Conservation (phyloP, 2,113 vertebrate species). For the Psittacula cyanocephala region DNA sequence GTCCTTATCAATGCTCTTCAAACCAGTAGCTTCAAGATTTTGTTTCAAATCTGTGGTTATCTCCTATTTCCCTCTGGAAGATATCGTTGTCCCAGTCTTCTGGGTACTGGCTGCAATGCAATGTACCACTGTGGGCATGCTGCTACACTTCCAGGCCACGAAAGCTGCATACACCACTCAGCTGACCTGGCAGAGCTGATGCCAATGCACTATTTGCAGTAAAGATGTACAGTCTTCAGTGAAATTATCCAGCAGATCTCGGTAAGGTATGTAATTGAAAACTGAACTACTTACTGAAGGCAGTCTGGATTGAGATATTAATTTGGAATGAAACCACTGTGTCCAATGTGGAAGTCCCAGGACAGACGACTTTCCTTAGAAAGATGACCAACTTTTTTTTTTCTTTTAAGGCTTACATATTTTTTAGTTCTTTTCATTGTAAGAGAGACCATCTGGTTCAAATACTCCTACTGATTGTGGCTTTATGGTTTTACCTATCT, state of each 20-base stretch:
- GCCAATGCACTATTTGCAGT: neutral
- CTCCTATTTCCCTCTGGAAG: neutral
- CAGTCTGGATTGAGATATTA: neutral
- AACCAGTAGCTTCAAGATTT: neutral
- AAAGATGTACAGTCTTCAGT: neutral
- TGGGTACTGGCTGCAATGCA: neutral
- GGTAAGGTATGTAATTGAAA: neutral
- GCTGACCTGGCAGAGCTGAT: neutral
- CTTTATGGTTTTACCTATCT: slow-evolving; percentile 6
- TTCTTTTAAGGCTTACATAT: neutral
- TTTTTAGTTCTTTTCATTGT: neutral
- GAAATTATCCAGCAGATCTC: neutral
- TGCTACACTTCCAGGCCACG: neutral
- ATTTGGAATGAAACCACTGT: neutral
- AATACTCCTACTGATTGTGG: neutral
- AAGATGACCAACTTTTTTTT: neutral
- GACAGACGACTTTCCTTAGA: neutral
- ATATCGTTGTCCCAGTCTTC: neutral
- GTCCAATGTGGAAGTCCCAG: neutral
- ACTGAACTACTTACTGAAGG: neutral
- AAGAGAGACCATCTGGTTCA: neutral
- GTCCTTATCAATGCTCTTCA: neutral
- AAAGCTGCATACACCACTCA: neutral
- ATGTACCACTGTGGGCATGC: accelerated
- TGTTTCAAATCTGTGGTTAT: neutral